Evolutionary conservation across 2,113 vertebrate species (phyloP).

Genomic region (Albula glossodonta): DNA sequence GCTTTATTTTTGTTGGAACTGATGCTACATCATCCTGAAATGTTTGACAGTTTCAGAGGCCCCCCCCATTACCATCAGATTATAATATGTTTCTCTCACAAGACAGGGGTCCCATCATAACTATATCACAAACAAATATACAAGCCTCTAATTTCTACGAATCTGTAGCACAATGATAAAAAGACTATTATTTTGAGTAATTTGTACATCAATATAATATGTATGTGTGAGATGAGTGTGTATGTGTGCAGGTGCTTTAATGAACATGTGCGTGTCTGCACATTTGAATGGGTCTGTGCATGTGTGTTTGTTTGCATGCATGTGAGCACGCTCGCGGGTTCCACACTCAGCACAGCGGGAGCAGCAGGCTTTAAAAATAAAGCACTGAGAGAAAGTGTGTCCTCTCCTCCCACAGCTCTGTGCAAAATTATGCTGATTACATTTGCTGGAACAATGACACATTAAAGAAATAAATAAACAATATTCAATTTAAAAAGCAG

Average conservation of each 20-base stretch:
- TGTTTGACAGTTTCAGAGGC: too few relatives aligned
- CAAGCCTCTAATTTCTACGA: too few relatives aligned
- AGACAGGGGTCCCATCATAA: neutral
- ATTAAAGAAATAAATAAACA: constrained; percentile 53
- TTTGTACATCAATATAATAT: neutral
- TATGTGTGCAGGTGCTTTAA: neutral
- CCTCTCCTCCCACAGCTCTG: constrained; percentile 47
- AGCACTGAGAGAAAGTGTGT: neutral
- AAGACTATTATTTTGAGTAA: too few relatives aligned
- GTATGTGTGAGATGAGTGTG: constrained; percentile 14
- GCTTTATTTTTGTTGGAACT: constrained; percentile 36
- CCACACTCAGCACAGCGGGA: neutral
- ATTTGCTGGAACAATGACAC: constrained; percentile 53
- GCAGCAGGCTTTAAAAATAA: neutral
- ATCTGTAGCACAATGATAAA: too few relatives aligned
- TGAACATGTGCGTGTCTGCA: neutral
- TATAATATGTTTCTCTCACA: neutral
- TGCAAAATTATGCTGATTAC: constrained; percentile 31
- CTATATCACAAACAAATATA: neutral
- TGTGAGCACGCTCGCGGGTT: too few relatives aligned
- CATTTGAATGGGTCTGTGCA: neutral
- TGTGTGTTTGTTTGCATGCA: neutral
- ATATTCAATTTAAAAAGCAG: constrained; percentile 62
- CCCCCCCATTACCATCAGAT: neutral
- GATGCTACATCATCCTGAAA: neutral